Evolutionary conservation across 2,797 vertebrate genomes (phyloP).

Genomic region (Labeo calbasu): DNA sequence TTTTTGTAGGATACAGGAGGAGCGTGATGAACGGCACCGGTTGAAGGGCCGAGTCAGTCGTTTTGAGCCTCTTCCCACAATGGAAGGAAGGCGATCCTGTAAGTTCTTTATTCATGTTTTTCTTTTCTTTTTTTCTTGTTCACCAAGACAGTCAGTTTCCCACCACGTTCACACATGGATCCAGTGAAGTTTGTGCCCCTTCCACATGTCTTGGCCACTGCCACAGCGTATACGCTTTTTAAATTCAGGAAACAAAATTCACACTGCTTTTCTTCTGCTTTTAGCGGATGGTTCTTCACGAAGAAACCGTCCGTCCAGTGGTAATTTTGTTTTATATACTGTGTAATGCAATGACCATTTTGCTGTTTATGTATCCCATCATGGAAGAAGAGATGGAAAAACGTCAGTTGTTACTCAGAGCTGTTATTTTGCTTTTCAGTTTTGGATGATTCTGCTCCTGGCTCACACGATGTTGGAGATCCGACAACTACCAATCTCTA

Average conservation of each 20-base stretch:
- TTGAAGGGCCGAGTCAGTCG: constrained; percentile 96
- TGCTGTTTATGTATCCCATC: constrained; percentile 23
- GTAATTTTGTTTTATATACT: constrained; percentile 85
- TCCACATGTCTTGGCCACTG: constrained; percentile 54
- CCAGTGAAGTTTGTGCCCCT: constrained; percentile 11
- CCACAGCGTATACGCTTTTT: constrained; percentile 58
- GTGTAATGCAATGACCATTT: constrained; percentile 62
- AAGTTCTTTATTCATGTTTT: constrained; percentile 70
- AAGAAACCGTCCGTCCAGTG: constrained; percentile 98
- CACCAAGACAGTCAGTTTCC: neutral
- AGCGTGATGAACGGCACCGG: constrained; percentile 95
- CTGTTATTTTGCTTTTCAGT: constrained; percentile 79
- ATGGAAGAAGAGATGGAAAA: constrained; percentile 15
- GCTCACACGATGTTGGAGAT: constrained; percentile 98
- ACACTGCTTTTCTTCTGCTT: constrained; percentile 77
- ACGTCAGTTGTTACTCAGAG: neutral
- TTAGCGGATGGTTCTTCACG: constrained; percentile 96
- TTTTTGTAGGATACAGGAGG: constrained; percentile 93
- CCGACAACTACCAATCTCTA: constrained; percentile 98
- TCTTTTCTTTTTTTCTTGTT: neutral
- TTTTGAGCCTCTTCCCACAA: constrained; percentile 91
- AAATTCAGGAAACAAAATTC: constrained; percentile 72
- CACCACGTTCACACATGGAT: neutral
- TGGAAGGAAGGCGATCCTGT: constrained; percentile 91
- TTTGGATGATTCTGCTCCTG: constrained; percentile 96